Evolutionary conservation across 2,113 vertebrate species (phyloP), one percentile per base, ranked within the genome.

Genomic region (Oxygymnocypris stewartii): DNA sequence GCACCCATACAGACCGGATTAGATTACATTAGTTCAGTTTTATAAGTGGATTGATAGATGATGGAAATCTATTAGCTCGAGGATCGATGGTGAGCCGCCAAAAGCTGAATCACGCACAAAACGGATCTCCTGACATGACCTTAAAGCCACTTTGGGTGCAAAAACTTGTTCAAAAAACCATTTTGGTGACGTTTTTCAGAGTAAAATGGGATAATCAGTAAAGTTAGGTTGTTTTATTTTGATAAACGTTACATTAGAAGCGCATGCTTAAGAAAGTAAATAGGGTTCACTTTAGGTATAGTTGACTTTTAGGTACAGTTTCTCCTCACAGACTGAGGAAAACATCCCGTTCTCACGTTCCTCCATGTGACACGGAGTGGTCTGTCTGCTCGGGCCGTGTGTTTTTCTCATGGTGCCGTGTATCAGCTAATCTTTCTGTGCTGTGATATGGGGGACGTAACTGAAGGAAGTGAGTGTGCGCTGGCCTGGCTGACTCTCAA

Each of bases 11-110:
- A 42, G 71, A 31, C 9, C 18, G 51, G 47, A 86, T 88, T 82
- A 83, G 65, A 73, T 37, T 23, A 54, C 51, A 31, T 59, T 42
- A 54, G 10, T 83, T 54, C 76, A 35, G 57, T 75, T 74, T 88
- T 31, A 83, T 86, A 79, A 86, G 78, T 84, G 74, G 63, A 86
- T 88, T 88, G 84, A 86, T 86, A 86, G 61, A 79, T 83, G 79
- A 86, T 79, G 49, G n/a, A 42, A 59, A 82, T 63, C 35, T 78
- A 85, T 76, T 82, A 76, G 78, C 84, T 59, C 25, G 7, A 35
- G 54, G 57, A 81, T 63, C n/a, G 23, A 80, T 81, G 28, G 20
- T 88, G 84, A 85, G 44, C 77, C 5, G 25, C 8, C 61, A 80
- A 59, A 81, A 85, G 78, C 31, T 84, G 73, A 71, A 73, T 40